Evolutionary conservation across 2,797 vertebrate genomes (phyloP).

Genomic region (Schizopygopsis malacanthus): DNA sequence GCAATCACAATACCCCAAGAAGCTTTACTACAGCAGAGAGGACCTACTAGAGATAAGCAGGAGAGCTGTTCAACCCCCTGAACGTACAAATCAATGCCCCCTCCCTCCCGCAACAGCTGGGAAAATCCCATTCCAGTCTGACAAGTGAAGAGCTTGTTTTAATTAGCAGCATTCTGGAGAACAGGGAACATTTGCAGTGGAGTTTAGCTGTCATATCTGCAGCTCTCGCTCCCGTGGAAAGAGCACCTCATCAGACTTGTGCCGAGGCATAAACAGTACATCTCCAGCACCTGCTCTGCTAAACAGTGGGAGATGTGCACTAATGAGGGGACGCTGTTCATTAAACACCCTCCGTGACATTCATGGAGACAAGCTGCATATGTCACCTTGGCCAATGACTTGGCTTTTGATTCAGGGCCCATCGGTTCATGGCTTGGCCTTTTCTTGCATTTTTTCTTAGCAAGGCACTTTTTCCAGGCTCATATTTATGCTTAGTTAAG

Average conservation of each 20-base stretch:
- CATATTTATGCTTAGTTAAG: not conserved
- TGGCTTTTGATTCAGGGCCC: constrained; percentile 30
- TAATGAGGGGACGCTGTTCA: constrained; percentile 48
- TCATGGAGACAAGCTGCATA: constrained; percentile 26
- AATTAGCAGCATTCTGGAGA: constrained; percentile 58
- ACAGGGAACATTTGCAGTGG: constrained; percentile 46
- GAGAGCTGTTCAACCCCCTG: constrained; percentile 33
- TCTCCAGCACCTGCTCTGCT: constrained; percentile 40
- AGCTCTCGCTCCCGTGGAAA: constrained; percentile 13
- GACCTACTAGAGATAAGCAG: constrained; percentile 33
- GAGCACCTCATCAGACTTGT: constrained; percentile 36
- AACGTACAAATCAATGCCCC: constrained; percentile 48
- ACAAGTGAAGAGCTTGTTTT: constrained; percentile 59
- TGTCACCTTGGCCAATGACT: constrained; percentile 31
- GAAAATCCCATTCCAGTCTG: constrained; percentile 53
- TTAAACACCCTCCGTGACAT: constrained; percentile 29
- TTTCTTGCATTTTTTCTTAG: not conserved
- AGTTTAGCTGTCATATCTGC: constrained; percentile 59
- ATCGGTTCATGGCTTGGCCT: constrained; percentile 19
- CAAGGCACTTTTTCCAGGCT: not conserved
- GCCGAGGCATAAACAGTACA: constrained; percentile 33
- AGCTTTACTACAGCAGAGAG: constrained; percentile 11
- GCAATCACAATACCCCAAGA: constrained; percentile 40
- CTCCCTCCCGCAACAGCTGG: constrained; percentile 51
- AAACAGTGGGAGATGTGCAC: constrained; percentile 46